These are phyloP conservation scores for Vespertilio murinus DNA, from an alignment of 2,797 vertebrate species.

Conservation along the genomic window DNA sequence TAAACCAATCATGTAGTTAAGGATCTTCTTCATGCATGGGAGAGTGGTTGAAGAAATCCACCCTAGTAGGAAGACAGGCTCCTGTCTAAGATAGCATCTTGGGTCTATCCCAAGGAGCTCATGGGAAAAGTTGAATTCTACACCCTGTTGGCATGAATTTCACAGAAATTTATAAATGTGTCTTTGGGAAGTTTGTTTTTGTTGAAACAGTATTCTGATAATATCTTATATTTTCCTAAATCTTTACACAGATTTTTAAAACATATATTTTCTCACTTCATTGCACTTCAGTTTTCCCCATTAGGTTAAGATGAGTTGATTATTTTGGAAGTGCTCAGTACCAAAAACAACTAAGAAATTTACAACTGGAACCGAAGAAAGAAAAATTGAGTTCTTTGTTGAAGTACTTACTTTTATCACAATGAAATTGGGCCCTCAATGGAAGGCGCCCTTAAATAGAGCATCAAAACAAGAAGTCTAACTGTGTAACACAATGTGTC, in stretches of 20 bases:
- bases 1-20: neutral
- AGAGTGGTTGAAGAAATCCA: neutral
- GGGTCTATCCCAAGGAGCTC: neutral
- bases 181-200: constrained; percentile 47
- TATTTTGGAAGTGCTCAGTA: constrained; percentile 12
- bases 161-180: constrained; percentile 30
- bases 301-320: constrained; percentile 41
- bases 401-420: neutral
- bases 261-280: constrained; percentile 48
- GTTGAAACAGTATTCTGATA: constrained; percentile 31
- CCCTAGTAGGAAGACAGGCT: neutral
- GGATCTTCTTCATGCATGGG: neutral
- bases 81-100: neutral
- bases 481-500: neutral
- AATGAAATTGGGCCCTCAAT: constrained; percentile 2
- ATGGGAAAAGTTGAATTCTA: neutral
- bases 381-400: constrained; percentile 22
- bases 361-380: constrained; percentile 10
- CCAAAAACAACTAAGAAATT: constrained; percentile 45
- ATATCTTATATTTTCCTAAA: constrained; percentile 36
- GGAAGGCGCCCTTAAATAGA: neutral
- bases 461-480: neutral
- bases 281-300: constrained; percentile 23
- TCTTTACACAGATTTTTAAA: constrained; percentile 37
- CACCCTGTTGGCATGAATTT: neutral